These are phyloP conservation scores for Ophioninae sp. DNA, from an alignment of 2,888 invertebrate species.

Conservation along the genomic window DNA sequence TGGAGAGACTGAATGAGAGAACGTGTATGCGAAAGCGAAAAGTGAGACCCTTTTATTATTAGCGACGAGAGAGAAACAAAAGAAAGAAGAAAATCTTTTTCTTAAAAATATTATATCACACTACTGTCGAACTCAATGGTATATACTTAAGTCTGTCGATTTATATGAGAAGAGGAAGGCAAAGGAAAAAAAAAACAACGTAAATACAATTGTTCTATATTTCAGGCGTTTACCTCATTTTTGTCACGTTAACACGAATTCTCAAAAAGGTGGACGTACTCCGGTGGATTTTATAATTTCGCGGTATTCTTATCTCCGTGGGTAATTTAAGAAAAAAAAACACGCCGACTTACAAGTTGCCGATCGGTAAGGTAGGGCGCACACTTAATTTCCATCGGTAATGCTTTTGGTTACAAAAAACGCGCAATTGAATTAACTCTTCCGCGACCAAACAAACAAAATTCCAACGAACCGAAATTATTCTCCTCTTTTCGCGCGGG, in stretches of 20 bases:
- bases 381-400: background rate
- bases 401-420: background rate
- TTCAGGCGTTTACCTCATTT: slow-evolving; percentile 63
- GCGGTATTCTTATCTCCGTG: background rate
- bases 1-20: slow-evolving; percentile 35
- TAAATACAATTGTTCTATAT: slow-evolving; percentile 75
- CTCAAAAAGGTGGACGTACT: too few relatives aligned
- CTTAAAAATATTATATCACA: slow-evolving; percentile 67
- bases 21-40: slow-evolving; percentile 16
- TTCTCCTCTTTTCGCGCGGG: background rate
- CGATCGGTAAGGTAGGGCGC: background rate
- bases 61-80: slow-evolving; percentile 45
- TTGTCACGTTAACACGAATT: background rate
- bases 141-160: slow-evolving; percentile 74
- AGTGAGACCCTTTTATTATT: slow-evolving; percentile 65
- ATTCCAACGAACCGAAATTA: background rate
- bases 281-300: too few relatives aligned
- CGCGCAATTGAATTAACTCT: background rate
- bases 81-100: slow-evolving; percentile 61
- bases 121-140: slow-evolving; percentile 71
- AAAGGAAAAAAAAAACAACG: slow-evolving; percentile 65
- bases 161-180: slow-evolving; percentile 71
- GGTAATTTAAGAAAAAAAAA: background rate
- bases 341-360: background rate
- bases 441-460: background rate